Base-by-base conservation (phyloP, 2,888 invertebrate genomes). In the Platycheirus albimanus region DNA sequence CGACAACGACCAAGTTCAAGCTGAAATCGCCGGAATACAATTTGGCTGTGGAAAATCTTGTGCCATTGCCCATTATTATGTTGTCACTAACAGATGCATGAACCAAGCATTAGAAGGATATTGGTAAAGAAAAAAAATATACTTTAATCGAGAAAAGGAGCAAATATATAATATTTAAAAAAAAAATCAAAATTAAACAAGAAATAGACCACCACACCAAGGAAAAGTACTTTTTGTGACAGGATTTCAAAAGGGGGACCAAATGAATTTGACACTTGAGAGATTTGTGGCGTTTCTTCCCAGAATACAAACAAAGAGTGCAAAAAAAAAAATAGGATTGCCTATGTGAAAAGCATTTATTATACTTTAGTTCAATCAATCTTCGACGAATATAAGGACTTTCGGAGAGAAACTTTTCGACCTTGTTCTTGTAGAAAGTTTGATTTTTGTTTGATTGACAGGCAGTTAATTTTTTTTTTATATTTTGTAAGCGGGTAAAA, bases 21-120 rank as follows among this genome's bases (percentile, higher is more conserved):
- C 10, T 61, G 38, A 58, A 81, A 61, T 81, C 47, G 43, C 61
- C 61, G 51, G 69, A 67, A 78, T 78, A 69, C 78, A 83, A 72
- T 83, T 83, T 78, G 64, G 72, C 54, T 83, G 63, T 69, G 78
- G 72, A 54, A 83, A 83, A 74, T 78, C 64, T 74, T 51, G 15
- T 43, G 33, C 72, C 63, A 77, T 83, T 72, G 28, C 47, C 78
- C 69, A 83, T 83, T 78, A 72, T 83, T 64, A 54, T 74, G 63
- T 78, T 83, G 83, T 69, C 83, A 78, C 49, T 38, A 52, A 63
- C 83, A 83, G 83, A 83, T 83, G 83, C 78, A 78, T 45, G 72
- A 56, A 61, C 45, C 41, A 49, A 67, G 30, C 67, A 28, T 47
- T 67, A 19, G 13, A 24, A 24, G 36, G 51, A 67, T 15, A 15